Percentiles rank a stretch among this genome's conserved stretches.
Evolutionary conservation across 2,113 vertebrate genomes (phyloP).

Genomic region (Callopanchax toddi): DNA sequence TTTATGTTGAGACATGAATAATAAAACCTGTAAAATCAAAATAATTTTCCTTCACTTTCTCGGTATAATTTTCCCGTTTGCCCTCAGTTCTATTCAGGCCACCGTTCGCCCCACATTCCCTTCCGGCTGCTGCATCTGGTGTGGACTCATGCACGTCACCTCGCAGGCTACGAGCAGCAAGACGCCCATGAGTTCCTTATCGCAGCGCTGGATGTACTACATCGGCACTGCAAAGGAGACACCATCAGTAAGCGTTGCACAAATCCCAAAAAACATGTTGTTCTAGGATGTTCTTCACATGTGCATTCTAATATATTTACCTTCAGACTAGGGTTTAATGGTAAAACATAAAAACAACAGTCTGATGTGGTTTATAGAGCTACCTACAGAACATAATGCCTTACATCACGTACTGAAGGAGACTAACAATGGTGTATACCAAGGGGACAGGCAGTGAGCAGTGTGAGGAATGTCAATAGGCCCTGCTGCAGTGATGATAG

Average conservation of each 20-base stretch:
- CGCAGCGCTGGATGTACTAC: constrained; percentile 95
- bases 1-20: neutral
- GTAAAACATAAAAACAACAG: neutral
- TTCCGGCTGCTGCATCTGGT: constrained; percentile 98
- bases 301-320: neutral
- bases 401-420: constrained; percentile 52
- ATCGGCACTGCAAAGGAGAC: constrained; percentile 98
- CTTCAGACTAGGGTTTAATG: neutral
- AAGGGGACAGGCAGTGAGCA: constrained; percentile 38
- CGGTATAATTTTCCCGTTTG: constrained; percentile 12
- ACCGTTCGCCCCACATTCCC: constrained; percentile 98
- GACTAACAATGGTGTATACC: constrained; percentile 43
- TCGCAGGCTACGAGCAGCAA: constrained; percentile 98
- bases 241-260: constrained; percentile 67
- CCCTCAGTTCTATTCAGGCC: constrained; percentile 96
- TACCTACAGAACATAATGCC: neutral
- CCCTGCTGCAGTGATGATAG: constrained; percentile 48
- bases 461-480: constrained; percentile 64
- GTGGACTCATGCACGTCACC: constrained; percentile 98
- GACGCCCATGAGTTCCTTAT: constrained; percentile 99
- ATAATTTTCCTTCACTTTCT: constrained; percentile 10
- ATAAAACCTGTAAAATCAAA: neutral
- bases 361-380: too few relatives aligned
- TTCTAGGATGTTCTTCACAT: neutral
- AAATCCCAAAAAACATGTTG: too few relatives aligned